These are phyloP conservation scores for Babyrousa celebensis DNA, from an alignment of 2,797 vertebrate genomes.

Conservation along the genomic window DNA sequence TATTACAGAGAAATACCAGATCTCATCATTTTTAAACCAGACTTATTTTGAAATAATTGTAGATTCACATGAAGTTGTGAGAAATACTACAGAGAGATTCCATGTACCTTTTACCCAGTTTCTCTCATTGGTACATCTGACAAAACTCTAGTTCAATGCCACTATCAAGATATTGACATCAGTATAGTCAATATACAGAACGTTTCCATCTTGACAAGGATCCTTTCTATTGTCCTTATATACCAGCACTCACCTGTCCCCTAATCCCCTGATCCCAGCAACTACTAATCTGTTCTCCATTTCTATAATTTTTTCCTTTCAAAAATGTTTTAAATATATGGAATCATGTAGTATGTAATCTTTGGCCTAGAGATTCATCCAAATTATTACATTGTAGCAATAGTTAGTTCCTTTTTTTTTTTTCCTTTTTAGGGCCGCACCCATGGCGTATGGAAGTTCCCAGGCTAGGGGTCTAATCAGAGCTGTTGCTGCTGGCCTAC, in stretches of 20 bases:
- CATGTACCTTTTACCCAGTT: background rate
- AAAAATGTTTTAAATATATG: slow-evolving; percentile 40
- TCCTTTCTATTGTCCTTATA: background rate
- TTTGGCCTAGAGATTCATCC: background rate
- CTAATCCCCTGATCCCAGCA: background rate
- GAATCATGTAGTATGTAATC: background rate
- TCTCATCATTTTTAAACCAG: slow-evolving; percentile 17
- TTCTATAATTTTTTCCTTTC: slow-evolving; percentile 56
- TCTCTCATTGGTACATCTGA: background rate
- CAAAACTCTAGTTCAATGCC: slow-evolving; percentile 57
- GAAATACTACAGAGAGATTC: slow-evolving; percentile 42
- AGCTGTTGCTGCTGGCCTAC: too few relatives aligned
- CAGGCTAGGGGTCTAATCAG: too few relatives aligned
- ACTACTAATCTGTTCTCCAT: slow-evolving; percentile 23
- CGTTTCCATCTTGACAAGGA: background rate
- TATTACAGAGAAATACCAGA: slow-evolving; percentile 44
- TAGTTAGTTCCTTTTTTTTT: background rate
- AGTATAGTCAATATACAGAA: slow-evolving; percentile 7
- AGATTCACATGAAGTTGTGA: background rate
- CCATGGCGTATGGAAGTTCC: too few relatives aligned
- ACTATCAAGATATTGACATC: slow-evolving; percentile 23
- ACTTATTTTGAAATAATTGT: slow-evolving; percentile 56
- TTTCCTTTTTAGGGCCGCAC: too few relatives aligned
- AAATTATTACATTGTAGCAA: background rate
- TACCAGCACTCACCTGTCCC: background rate